Evolutionary conservation across 2,888 invertebrate species (phyloP).

Genomic region (Sclerodermus sp.): DNA sequence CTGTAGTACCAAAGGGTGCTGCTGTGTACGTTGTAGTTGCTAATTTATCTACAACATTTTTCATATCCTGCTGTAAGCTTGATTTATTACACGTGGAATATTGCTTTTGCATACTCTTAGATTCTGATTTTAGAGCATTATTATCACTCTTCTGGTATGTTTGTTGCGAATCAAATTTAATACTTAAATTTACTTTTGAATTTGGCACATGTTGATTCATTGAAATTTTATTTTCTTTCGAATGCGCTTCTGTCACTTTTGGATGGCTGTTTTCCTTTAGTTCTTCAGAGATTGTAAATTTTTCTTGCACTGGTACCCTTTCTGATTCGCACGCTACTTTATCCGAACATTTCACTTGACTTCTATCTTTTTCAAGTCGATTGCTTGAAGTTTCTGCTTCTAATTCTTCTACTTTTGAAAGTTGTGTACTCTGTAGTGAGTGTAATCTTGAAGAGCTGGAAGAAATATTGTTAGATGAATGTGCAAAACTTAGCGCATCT

Average conservation of each 20-base stretch:
- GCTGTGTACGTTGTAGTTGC: slow-evolving; percentile 34
- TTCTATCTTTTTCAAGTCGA: slow-evolving; percentile 6
- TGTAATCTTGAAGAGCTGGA: slow-evolving; percentile 6
- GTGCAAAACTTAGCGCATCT: slow-evolving; percentile 29
- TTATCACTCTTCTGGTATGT: slow-evolving; percentile 2
- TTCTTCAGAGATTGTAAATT: slow-evolving; percentile 10
- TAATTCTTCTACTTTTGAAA: slow-evolving; percentile 24
- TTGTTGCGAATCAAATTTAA: slow-evolving; percentile 1
- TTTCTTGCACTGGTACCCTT: slow-evolving; percentile 2
- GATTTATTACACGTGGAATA: neutral
- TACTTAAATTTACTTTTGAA: neutral
- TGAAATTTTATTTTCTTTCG: neutral
- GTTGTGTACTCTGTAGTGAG: slow-evolving; percentile 18
- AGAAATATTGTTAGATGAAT: slow-evolving; percentile 3
- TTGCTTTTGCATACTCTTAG: neutral
- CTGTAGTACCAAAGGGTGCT: slow-evolving; percentile 23
- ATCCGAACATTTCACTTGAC: neutral
- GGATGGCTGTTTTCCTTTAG: slow-evolving; percentile 34
- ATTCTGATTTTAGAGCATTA: neutral
- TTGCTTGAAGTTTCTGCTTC: slow-evolving; percentile 8
- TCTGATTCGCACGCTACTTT: neutral
- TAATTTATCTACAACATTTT: slow-evolving; percentile 15
- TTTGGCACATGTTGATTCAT: slow-evolving; percentile 1
- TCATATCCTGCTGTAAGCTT: slow-evolving; percentile 1
- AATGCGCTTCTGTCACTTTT: slow-evolving; percentile 11